Percentiles rank a stretch among this genome's conserved stretches.
These are phyloP conservation scores for Nicator chloris DNA, from an alignment of 2,113 vertebrate species.

Conservation along the genomic window DNA sequence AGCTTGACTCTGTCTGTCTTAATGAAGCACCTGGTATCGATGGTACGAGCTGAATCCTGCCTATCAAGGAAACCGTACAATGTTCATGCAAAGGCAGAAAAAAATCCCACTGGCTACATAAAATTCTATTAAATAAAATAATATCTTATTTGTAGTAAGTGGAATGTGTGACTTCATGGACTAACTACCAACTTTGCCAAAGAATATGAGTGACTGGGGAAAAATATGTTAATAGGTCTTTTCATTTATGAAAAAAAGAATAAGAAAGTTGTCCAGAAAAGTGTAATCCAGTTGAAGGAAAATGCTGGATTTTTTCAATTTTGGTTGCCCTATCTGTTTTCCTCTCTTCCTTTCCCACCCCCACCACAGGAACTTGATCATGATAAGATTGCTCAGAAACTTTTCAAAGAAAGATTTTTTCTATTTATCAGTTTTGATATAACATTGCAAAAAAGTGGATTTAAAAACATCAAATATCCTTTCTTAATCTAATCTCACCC, in stretches of 20 bases:
- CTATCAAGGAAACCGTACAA: background rate
- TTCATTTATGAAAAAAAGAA: background rate
- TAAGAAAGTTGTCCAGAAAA: background rate
- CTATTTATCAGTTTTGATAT: background rate
- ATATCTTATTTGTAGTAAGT: background rate
- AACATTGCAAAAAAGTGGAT: background rate
- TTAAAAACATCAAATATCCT: background rate
- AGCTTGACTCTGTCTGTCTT: background rate
- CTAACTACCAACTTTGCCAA: background rate
- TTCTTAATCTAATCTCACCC: background rate
- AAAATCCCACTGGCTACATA: background rate
- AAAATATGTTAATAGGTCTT: background rate
- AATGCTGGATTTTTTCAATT: fast-evolving
- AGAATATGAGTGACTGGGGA: background rate
- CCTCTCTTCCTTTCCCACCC: background rate
- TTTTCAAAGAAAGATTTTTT: background rate
- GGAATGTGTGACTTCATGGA: background rate
- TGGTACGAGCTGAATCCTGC: background rate
- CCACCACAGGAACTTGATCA: fast-evolving
- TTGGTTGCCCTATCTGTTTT: fast-evolving
- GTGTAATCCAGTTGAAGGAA: background rate
- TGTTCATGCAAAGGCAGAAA: background rate
- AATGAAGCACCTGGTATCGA: background rate
- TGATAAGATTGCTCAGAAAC: background rate
- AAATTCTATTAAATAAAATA: background rate